Percentiles rank a stretch among this genome's conserved stretches.
phyloP scores from a whole-genome alignment of 2,888 invertebrate genomes.

The Schizotus pectinicornis region DNA sequence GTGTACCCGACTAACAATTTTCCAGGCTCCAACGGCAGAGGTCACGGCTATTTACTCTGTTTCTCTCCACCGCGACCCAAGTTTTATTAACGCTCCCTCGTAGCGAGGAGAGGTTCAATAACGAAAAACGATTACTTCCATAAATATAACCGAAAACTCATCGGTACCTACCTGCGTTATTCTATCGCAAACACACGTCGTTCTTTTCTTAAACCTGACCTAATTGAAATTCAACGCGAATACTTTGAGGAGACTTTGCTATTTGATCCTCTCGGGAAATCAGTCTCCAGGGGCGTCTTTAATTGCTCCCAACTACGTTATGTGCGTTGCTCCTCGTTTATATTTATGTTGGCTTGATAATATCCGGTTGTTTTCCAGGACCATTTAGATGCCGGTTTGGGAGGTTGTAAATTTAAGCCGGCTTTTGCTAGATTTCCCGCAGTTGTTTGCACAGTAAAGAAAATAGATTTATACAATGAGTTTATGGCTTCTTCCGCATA shows the following conservation, averaged over 20 bases:
- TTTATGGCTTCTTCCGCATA: too few relatives aligned
- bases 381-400: slow-evolving; percentile 6
- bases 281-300: too few relatives aligned
- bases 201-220: too few relatives aligned
- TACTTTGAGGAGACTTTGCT: background rate
- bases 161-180: too few relatives aligned
- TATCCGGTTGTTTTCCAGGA: slow-evolving; percentile 4
- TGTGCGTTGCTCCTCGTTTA: background rate
- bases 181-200: too few relatives aligned
- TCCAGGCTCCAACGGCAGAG: too few relatives aligned
- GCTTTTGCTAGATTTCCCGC: background rate
- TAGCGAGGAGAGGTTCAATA: background rate
- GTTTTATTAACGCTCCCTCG: background rate
- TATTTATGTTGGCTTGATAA: slow-evolving; percentile 8
- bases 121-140: background rate
- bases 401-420: slow-evolving; percentile 10
- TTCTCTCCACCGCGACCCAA: background rate
- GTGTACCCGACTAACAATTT: background rate
- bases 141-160: background rate
- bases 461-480: background rate
- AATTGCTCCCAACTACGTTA: too few relatives aligned
- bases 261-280: background rate
- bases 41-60: too few relatives aligned
- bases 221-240: background rate
- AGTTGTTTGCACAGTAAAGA: too few relatives aligned